Base-by-base conservation (phyloP, 2,113 vertebrate genomes). In the Crotophaga sulcirostris region DNA sequence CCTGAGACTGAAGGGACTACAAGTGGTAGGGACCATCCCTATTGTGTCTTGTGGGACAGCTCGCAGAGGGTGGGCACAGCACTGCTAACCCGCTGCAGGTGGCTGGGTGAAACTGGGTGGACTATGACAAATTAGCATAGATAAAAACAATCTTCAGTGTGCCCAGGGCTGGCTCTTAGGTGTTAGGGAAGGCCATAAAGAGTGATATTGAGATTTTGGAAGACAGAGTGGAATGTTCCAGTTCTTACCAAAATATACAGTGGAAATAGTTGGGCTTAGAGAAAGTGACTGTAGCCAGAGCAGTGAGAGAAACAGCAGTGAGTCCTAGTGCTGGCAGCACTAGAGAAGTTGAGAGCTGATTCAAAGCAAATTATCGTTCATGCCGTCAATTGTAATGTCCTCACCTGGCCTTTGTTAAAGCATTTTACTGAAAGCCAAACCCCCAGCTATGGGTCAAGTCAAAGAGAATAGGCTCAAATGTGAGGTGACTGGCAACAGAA, bases 241-340 rank as follows among this genome's bases (percentile, higher is more conserved):
- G 51, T 29, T 77, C 87, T 85, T 96, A 91, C 63, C 91, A 95
- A 96, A 95, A 93, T 92, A 95, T 5, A 94, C 81, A 90, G 91
- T 93, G 95, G 95, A 97, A 97, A 95, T 34, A 85, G 33, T 18
- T 81, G 56, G 66, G 89, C 70, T 96, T 40, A 76, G 54, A 76
- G 31, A 47, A 78, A 49, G 11, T 20, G 9, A 51, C 77, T 47
- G n/a, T 2, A 87, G 91, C 93, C 96, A 94, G 87, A 62, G 34
- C 54, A 96, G 90, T 25, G 62, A 63, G 78, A 93, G 84, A 59
- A 95, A 29, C 49, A 85, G 94, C 52, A 67, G 68, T 1, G 2
- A 76, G 67, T 47, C 14, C 82, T 21, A 28, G 44, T n/a, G 40
- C 83, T 94, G 93, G 91, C 87, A 94, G 60, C 0, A 9, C 81